Base-by-base conservation (phyloP, 2,113 vertebrate species). In the Pluvianellus socialis region DNA sequence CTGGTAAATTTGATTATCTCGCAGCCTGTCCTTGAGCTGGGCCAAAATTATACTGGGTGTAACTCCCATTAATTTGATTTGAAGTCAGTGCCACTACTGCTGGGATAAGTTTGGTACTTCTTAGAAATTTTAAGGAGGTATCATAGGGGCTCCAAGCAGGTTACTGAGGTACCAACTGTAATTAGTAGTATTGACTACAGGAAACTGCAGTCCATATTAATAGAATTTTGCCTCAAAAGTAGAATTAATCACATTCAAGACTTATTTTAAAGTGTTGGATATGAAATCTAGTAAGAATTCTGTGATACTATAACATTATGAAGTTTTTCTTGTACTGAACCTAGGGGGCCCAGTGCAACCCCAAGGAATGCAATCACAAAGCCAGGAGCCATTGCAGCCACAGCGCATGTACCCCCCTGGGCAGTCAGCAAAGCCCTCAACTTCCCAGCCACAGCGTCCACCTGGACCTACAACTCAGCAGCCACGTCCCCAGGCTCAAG, bases 331-430 rank as follows among this genome's bases (percentile, higher is more conserved):
- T 98, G 98, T 98, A 67, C 98, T 98, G 96, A 98, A 99, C 98
- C 97, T 98, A 99, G 99, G 99, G 98, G 99, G 98, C 96, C 98
- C 99, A 98, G 98, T 98, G 98, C 99, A 99, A 98, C 98, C 99
- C 98, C 98, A 99, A 98, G 98, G 98, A 98, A 98, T 97, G 95
- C 98, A 98, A 95, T 98, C 98, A 95, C 98, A 99, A 98, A 99
- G 98, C 98, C 98, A 99, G 96, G 99, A 99, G 93, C 97, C 97
- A 92, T 97, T 98, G 95, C 96, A 98, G 97, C 98, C 99, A 95
- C 97, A 98, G 63, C 98, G 97, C 94, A 50, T 93, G 96, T 97
- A 97, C 73, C 97, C 97, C 89, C 92, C 97, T 26, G 98, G 97
- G 96, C 97, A 96, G 98, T 96, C 98, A 97, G 96, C 98, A 86